Evolutionary conservation across 2,113 vertebrate species (phyloP), one percentile per base, ranked within the genome.

Genomic region (Pseudopipra pipra): DNA sequence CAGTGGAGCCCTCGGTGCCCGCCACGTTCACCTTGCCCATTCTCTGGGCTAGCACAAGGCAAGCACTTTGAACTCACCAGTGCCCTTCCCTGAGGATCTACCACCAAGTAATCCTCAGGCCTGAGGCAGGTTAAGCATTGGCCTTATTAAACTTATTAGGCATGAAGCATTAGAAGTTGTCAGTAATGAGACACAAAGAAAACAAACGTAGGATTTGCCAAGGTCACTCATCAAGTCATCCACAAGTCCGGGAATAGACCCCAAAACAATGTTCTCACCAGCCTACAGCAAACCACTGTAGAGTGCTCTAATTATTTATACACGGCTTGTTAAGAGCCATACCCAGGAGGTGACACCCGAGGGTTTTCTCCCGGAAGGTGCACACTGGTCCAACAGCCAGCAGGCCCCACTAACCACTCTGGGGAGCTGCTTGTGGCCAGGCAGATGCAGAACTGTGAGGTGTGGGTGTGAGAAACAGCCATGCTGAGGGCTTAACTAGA

Each of bases 1-100:
- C 0, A 0, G 18, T 61, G 80, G 51, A 71, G 31, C 14, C 47
- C 65, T 35, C 0, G 0, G 44, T 31, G 43, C 70, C 56, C 49
- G 59, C 61, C 47, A 33, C 0, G 1, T 22, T 70, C 7, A 0
- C 2, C 0, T 24, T 41, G 80, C 49, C 62, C 43, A 9, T 37
- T 61, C 54, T 70, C 72, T 24, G 24, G 44, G 12, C 27, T 39
- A 35, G 41, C n/a, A 35, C 22, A 8, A 39, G 55, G 47, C 54
- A 33, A 44, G 23, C 12, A 14, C 39, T 75, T 41, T 12, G 44
- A 85, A 24, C 23, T 62, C 47, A 46, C 3, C 37, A 4, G 8
- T 41, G 18, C 22, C 8, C 63, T 46, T 85, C 51, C 37, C n/a
- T 41, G 44, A 84, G 56, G 18, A 49, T n/a, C 65, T 93, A 25